Evolutionary conservation across 2,888 invertebrate species (phyloP), one percentile per base, ranked within the genome.

Genomic region (Napeogenes sylphis): DNA sequence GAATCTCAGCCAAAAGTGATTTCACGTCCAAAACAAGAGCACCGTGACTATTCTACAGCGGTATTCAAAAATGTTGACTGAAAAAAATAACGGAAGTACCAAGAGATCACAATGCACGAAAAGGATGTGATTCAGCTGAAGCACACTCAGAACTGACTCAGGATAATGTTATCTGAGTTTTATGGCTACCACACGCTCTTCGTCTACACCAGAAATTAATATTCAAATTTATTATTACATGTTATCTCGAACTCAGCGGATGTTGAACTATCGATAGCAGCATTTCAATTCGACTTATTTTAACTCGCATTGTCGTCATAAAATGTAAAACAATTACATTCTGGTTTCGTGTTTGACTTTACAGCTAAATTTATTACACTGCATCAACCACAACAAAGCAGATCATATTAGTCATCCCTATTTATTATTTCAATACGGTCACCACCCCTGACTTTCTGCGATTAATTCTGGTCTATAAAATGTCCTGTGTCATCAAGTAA

Each of bases 1-100:
- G 85, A 85, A 82, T 73, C 75, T 63, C 76, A 76, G 87, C 87
- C 87, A 87, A 87, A 79, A 80, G 76, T 81, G 77, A 79, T 79
- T 80, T 81, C 79, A 81, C 79, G 78, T 81, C 81, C 80, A 77
- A 81, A 80, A 21, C 21, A 80, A 78, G 75, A 81, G 73, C 79
- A 71, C 71, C 67, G 72, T 81, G 82, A 81, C 79, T 81, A 78
- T 75, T 74, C 71, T 71, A 65, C 72, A 68, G 64, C 69, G 79
- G 82, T 78, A 84, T 83, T 78, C 83, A 78, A 80, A 77, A 76
- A 75, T 79, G 79, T 72, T 69, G 74, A 77, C 74, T 82, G 73
- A 84, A 84, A 85, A 84, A 82, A 82, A 80, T 77, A 82, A 82
- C 79, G 79, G 79, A 82, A 81, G 79, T 67, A 71, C 73, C 66